Percentiles rank a stretch among this genome's conserved stretches.
Conservation (phyloP, 1,140 invertebrate genomes). For the Euschistus heros region DNA sequence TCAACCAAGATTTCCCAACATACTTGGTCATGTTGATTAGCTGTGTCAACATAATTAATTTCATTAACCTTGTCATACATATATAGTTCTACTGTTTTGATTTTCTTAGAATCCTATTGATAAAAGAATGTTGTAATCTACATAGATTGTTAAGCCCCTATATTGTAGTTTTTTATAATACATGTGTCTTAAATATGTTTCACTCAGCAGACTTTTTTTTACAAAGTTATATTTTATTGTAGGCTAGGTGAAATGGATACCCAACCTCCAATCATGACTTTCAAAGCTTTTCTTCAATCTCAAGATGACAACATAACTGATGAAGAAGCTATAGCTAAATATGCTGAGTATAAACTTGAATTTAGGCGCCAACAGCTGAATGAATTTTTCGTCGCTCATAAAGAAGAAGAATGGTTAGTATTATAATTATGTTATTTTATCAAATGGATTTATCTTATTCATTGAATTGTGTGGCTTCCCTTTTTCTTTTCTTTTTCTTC, state of each 20-base stretch:
- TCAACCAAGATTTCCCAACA: no score
- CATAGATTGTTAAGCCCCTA: no score
- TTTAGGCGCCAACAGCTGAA: constrained; percentile 93
- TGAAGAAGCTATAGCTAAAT: constrained; percentile 92
- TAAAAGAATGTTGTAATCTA: no score
- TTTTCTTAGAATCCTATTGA: no score
- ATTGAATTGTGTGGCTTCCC: not conserved
- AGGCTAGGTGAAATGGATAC: constrained; percentile 40
- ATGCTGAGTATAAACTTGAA: constrained; percentile 97
- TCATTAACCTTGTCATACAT: no score
- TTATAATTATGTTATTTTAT: not conserved
- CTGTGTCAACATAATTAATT: no score
- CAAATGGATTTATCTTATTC: not conserved
- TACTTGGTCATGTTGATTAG: no score
- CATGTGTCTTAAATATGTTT: no score
- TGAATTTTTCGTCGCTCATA: constrained; percentile 97
- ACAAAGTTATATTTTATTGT: not conserved
- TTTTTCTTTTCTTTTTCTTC: not conserved
- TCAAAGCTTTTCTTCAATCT: constrained; percentile 91
- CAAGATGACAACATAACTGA: constrained; percentile 97
- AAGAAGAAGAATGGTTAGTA: constrained; percentile 97
- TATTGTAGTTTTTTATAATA: no score
- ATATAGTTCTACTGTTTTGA: no score
- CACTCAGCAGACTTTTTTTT: no score
- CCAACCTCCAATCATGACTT: constrained; percentile 90